Base-by-base conservation (phyloP, 2,113 vertebrate genomes). In the Seriola aureovittata region DNA sequence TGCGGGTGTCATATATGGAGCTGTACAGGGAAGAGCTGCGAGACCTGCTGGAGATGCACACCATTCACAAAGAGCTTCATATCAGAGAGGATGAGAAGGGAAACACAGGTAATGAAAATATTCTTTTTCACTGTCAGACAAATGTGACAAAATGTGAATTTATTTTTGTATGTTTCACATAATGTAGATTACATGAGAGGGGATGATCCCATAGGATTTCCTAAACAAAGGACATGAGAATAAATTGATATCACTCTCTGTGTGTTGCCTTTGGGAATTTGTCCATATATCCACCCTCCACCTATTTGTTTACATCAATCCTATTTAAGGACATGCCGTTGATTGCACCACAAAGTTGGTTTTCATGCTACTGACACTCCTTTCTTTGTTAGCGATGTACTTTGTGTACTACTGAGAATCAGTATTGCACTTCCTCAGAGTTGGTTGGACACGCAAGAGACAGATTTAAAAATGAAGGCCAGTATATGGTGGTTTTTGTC, bases 1-100 rank as follows among this genome's bases (percentile, higher is more conserved):
- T 98, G 73, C 95, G 93, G 86, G 94, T 97, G 14, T 97, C 97
- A 0, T 99, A 98, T 8, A 93, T 99, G 88, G 97, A 99, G 90
- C 95, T 98, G 23, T 97, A 99, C 88, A 97, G 89, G 79, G 97
- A 99, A 92, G 96, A 97, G 62, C 94, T 99, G 52, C 78, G 96
- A 84, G 97, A 99, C 90, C 94, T 99, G 59, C 82, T 99, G 86
- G 96, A 99, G 85, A 82, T 95, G 75, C 95, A 96, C 73, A 96
- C 94, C 1, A 91, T 91, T 38, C 88, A 94, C 66, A 98, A 96
- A 88, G 95, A 96, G 32, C 91, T 99, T 58, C 96, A 95, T 50
- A 97, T 99, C 78, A 92, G 97, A 93, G 97, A 99, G 87, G 97
- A 99, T 78, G 95, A 97, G 58, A 97, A 95, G 73, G 96, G 97